Evolutionary conservation across 2,797 vertebrate species (phyloP), one percentile per base, ranked within the genome.

Genomic region (Selene dorsalis): DNA sequence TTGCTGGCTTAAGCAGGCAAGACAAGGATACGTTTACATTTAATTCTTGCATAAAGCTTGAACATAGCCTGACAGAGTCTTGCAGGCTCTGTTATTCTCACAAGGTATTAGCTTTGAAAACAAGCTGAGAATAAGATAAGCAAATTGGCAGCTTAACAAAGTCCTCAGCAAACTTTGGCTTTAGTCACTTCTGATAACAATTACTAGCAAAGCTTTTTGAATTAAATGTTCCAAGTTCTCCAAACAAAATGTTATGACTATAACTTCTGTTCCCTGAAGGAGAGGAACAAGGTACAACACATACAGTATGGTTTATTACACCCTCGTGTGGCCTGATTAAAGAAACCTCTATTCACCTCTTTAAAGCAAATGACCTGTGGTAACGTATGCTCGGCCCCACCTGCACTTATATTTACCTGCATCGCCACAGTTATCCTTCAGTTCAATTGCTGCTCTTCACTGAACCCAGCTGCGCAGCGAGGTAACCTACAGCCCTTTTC

Each of bases 31-130:
- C 14, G 32, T 78, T 72, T 47, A 63, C 50, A 67, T 70, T 63
- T 69, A 58, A 77, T 57, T 77, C 28, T 56, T 56, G 38, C 41
- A 60, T 75, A 65, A 72, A 77, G 38, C 60, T 69, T 60, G 22
- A 79, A 76, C 32, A 57, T 35, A 69, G 24, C 66, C 30, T 30
- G 18, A 59, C 41, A 62, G 58, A 55, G 53, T 77, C 30, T 63
- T 43, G 66, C 35, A 55, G 62, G 24, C 58, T 67, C 56, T 14
- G 6, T 65, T 61, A 45, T 62, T 52, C 70, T 48, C 38, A 26
- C n/a, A 16, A 60, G 32, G 50, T 48, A 63, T 68, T 32, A 63
- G 28, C 38, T 45, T 3, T 2, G 24, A 68, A 62, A 79, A 69
- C 38, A 63, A 18, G n/a, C 57, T 7, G 50, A 57, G 30, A 75